phyloP scores from a whole-genome alignment of 1,140 invertebrate genomes.

The Drosophila bipectinata region DNA sequence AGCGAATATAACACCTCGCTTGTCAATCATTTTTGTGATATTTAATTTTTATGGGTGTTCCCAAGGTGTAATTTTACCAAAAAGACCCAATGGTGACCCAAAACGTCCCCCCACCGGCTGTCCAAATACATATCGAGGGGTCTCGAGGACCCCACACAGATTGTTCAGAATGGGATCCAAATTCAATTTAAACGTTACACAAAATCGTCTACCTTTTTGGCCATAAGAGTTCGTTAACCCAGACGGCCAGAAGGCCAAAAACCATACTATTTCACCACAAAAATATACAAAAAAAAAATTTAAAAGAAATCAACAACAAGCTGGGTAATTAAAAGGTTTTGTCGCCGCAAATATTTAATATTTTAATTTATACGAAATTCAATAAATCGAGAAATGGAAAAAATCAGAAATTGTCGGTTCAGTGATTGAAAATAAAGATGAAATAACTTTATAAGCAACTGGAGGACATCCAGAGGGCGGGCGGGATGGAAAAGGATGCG shows the following conservation, averaged over 20 bases:
- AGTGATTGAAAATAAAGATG: constrained; percentile 63
- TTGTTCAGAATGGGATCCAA: constrained; percentile 60
- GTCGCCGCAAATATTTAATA: constrained; percentile 76
- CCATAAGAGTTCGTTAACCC: constrained; percentile 57
- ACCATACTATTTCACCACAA: constrained; percentile 21
- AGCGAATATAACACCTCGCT: constrained; percentile 30
- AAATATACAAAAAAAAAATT: constrained; percentile 36
- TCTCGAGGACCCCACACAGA: constrained; percentile 12
- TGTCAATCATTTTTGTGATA: constrained; percentile 34
- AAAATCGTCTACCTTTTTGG: constrained; percentile 48
- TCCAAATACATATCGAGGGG: background rate
- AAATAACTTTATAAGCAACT: constrained; percentile 68
- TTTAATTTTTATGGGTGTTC: constrained; percentile 30
- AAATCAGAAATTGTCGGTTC: constrained; percentile 44
- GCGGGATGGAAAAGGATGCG: constrained; percentile 19
- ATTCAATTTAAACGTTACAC: constrained; percentile 78
- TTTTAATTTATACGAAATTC: constrained; percentile 83
- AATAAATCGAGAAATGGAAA: constrained; percentile 71
- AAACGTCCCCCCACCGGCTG: constrained; percentile 2
- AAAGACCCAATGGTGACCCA: constrained; percentile 19
- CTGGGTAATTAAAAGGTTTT: constrained; percentile 73
- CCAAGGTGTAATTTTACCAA: constrained; percentile 15
- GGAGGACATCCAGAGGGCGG: background rate
- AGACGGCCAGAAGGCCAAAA: constrained; percentile 27
- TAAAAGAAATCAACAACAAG: constrained; percentile 14